Base-by-base conservation (phyloP, 2,888 invertebrate species). In the Dioctria linearis region DNA sequence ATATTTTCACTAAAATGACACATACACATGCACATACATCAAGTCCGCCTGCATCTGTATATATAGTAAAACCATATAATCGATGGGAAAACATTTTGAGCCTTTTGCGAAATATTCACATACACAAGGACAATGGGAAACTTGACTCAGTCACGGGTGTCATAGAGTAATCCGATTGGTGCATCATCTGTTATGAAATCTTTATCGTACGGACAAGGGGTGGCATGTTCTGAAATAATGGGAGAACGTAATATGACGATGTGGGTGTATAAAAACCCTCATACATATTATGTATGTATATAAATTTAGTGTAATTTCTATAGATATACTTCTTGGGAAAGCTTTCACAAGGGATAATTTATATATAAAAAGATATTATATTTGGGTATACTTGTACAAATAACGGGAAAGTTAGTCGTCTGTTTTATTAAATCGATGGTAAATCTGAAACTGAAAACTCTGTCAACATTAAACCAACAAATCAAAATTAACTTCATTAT, bases 101-200 rank as follows among this genome's bases (percentile, higher is more conserved):
- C 71, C 39, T n/a, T 13, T 39, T 51, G 54, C 40, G 37, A 73
- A 13, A 57, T 42, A 9, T 25, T 42, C 73, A 57, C 59, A 54
- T 42, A 73, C 42, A 73, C 73, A 59, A 39, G 59, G 42, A 42
- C 57, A 73, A 57, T 51, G 42, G 73, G 42, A 73, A 49, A 73
- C 73, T 73, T 73, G 73, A 73, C 57, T 71, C 54, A 83, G 81
- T 83, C 82, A 83, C 81, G 83, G 79, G 79, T 82, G 80, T 83
- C 83, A 83, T 83, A 83, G 80, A 83, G 83, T 83, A 83, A 83
- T 83, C 83, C 83, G 82, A 83, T 83, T 83, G 83, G 83, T 83
- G 82, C 81, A 82, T 83, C 83, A 83, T 83, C 82, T 82, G 83
- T 83, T 82, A 82, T 82, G 80, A 80, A 80, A 82, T 81, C 79